phyloP scores from a whole-genome alignment of 2,888 invertebrate genomes.

The Pedicia rivosa region DNA sequence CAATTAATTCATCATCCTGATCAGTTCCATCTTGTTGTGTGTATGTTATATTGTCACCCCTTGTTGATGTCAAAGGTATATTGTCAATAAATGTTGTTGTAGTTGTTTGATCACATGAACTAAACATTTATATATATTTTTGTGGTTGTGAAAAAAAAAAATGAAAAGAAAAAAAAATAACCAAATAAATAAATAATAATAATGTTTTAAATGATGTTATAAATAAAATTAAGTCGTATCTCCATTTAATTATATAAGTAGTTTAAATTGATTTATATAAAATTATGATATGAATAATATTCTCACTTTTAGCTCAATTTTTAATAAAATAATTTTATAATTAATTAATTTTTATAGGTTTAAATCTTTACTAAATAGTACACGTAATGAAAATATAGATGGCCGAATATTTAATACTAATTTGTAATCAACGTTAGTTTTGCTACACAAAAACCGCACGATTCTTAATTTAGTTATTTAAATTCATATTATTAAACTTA shows the following conservation, averaged over 20 bases:
- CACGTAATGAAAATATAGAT: too few species aligned
- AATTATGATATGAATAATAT: too few species aligned
- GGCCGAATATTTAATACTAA: too few species aligned
- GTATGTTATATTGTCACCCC: background rate
- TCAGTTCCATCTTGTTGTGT: constrained; percentile 9
- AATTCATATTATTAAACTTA: too few species aligned
- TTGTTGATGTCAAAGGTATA: constrained; percentile 13
- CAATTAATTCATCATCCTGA: constrained; percentile 27
- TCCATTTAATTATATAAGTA: background rate
- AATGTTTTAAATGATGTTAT: background rate
- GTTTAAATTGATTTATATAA: constrained; percentile 16
- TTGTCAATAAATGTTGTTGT: constrained; percentile 14
- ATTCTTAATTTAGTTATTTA: too few species aligned
- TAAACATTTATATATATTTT: constrained; percentile 8
- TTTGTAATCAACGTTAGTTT: too few species aligned
- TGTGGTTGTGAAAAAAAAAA: constrained; percentile 5
- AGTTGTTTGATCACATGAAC: constrained; percentile 13
- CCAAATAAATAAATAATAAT: constrained; percentile 5
- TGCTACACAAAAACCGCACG: too few species aligned
- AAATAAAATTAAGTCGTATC: background rate
- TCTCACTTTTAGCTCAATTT: too few species aligned
- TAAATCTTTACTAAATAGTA: too few species aligned
- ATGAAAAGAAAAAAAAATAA: constrained; percentile 6
- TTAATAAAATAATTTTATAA: too few species aligned
- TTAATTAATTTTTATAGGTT: too few species aligned